Base-by-base conservation (phyloP, 2,888 invertebrate species). In the Athalia rosae region DNA sequence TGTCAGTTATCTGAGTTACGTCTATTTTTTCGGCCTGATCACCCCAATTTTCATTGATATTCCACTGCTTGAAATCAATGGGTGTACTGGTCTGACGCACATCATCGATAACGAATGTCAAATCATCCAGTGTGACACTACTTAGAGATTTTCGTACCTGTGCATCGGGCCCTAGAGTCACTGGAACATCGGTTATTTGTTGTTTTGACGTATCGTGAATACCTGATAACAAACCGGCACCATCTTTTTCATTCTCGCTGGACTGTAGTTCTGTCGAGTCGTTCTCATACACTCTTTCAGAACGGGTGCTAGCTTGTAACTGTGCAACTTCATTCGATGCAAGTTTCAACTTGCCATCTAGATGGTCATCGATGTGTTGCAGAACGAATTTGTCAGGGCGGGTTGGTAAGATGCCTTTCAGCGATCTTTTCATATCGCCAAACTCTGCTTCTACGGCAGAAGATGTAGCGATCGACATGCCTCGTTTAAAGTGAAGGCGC, bases 401-500 rank as follows among this genome's bases (percentile, higher is more conserved):
- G 77, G 81, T 82, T 48, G 81, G 79, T 43, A 81, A 73, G 78
- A 79, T 43, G 28, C 15, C 74, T 28, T 67, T 53, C 41, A 81
- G 80, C 0, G 79, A 59, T 4, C 78, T 2, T 58, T 82, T 81
- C 41, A 82, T 11, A 9, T 79, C 78, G 0, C 11, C 48, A 74
- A 82, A 81, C 28, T 81, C 79, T 4, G 80, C 59, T 53, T 82
- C 81, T 9, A 82, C 80, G 8, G 81, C 80, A 28, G 80, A 79
- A 47, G 81, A 80, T 28, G 81, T 81, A 7, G 81, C 80, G 28
- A 81, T 79, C 15, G 3, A 59, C 13, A 13, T 15, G 13, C 78
- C 71, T 56, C 13, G 66, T 7, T 43, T 73, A 47, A 82, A 81
- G 79, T 78, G 48, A 41, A 1, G 58, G 47, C 79, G 78, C 82